Percentiles rank a stretch among this genome's conserved stretches.
phyloP scores from a whole-genome alignment of 1,140 invertebrate species.

The Nymphalis io region DNA sequence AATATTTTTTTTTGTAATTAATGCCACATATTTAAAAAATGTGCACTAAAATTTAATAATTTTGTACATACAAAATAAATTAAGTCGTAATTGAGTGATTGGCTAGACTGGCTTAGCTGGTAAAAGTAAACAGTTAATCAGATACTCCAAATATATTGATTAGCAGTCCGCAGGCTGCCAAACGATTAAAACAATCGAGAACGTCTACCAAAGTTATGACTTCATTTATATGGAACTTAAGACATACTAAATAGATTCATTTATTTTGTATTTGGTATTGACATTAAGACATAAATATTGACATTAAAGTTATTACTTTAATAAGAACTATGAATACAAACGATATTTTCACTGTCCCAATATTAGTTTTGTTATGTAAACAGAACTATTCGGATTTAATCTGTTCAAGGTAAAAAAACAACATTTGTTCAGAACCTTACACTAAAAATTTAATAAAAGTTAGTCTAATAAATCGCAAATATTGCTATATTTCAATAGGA shows the following conservation, averaged over 20 bases:
- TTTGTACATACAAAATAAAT: too few species aligned
- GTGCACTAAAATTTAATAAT: too few species aligned
- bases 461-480: too few species aligned
- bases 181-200: slow-evolving; percentile 19
- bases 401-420: too few species aligned
- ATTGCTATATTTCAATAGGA: too few species aligned
- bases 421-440: too few species aligned
- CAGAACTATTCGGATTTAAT: too few species aligned
- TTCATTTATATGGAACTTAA: slow-evolving; percentile 13
- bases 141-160: slow-evolving; percentile 9
- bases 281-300: background rate
- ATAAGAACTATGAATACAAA: background rate
- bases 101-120: background rate
- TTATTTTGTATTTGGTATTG: background rate
- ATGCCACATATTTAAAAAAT: too few species aligned
- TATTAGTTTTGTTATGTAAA: background rate
- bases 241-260: background rate
- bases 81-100: too few species aligned
- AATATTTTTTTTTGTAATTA: too few species aligned
- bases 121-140: slow-evolving; percentile 6
- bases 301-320: background rate
- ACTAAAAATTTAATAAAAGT: too few species aligned
- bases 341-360: background rate
- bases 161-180: background rate
- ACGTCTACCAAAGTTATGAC: slow-evolving; percentile 17